These are phyloP conservation scores for Virgularia gustaviana DNA, from an alignment of 92 coral and sea anemone species.

Conservation along the genomic window DNA sequence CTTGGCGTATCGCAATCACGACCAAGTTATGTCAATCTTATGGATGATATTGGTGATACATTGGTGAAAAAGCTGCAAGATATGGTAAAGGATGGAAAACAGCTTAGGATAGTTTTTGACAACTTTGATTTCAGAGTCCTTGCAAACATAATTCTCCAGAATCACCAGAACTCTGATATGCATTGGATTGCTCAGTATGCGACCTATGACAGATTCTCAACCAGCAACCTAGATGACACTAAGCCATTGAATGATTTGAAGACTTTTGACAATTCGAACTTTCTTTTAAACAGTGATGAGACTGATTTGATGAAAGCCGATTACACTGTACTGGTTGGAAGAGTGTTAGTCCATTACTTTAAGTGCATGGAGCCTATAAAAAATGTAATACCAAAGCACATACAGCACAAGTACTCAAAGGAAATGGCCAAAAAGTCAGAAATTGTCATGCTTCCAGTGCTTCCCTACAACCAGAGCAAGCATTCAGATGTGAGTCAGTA, in stretches of 20 bases:
- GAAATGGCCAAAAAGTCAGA: constrained; percentile 43
- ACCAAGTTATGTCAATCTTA: constrained; percentile 33
- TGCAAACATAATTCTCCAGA: constrained; percentile 32
- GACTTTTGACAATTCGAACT: constrained; percentile 47
- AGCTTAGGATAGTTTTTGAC: constrained; percentile 42
- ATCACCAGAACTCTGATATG: constrained; percentile 47
- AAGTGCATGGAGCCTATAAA: background rate
- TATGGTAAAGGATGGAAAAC: constrained; percentile 30
- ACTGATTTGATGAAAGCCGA: constrained; percentile 37
- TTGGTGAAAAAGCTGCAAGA: constrained; percentile 6
- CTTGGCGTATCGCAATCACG: constrained; percentile 38
- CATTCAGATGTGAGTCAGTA: constrained; percentile 55
- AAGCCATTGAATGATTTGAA: constrained; percentile 25
- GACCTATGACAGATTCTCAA: constrained; percentile 49
- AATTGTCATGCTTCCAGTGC: constrained; percentile 38
- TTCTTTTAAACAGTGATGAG: constrained; percentile 31
- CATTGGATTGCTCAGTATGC: constrained; percentile 56
- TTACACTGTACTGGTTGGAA: constrained; percentile 43
- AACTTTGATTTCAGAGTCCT: constrained; percentile 55
- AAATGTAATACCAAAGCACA: constrained; percentile 32
- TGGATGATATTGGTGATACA: constrained; percentile 60
- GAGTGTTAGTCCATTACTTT: constrained; percentile 37
- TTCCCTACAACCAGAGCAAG: constrained; percentile 50
- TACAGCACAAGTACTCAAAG: constrained; percentile 31
- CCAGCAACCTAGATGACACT: constrained; percentile 45